phyloP scores from a whole-genome alignment of 1,140 invertebrate genomes.

The Drosophila pseudoananassae region DNA sequence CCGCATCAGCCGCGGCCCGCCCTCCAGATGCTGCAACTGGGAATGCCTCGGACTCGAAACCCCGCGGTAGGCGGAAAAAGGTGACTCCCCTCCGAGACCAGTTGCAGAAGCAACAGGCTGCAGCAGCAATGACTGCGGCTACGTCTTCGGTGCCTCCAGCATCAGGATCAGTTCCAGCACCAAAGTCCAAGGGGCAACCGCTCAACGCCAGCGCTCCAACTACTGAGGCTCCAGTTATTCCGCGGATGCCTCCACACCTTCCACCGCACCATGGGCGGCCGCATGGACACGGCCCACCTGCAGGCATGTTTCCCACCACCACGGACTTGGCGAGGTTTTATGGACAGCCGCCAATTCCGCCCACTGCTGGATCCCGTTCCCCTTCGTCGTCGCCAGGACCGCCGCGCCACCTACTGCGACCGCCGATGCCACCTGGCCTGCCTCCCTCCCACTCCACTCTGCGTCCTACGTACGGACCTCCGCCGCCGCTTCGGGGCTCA shows the following conservation, averaged over 20 bases:
- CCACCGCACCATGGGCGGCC: slow-evolving; percentile 54
- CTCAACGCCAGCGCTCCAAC: slow-evolving; percentile 59
- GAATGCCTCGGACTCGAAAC: slow-evolving; percentile 47
- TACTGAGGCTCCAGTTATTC: slow-evolving; percentile 86
- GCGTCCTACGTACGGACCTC: slow-evolving; percentile 77
- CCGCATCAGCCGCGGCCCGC: slow-evolving; percentile 45
- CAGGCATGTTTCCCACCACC: slow-evolving; percentile 59
- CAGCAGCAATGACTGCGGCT: slow-evolving; percentile 70
- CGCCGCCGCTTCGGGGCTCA: slow-evolving; percentile 69
- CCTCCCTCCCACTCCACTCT: slow-evolving; percentile 59
- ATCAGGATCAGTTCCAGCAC: slow-evolving; percentile 3
- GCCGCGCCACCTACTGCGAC: slow-evolving; percentile 48
- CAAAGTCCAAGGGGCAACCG: slow-evolving; percentile 47
- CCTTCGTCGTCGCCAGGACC: slow-evolving; percentile 44
- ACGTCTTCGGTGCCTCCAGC: slow-evolving; percentile 32
- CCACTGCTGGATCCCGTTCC: slow-evolving; percentile 30
- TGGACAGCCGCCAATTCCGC: slow-evolving; percentile 39
- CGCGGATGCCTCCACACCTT: slow-evolving; percentile 86
- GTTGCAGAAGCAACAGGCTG: slow-evolving; percentile 80
- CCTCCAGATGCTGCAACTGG: slow-evolving; percentile 12
- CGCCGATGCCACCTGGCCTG: slow-evolving; percentile 49
- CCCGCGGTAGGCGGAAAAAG: slow-evolving; percentile 79
- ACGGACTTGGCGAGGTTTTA: slow-evolving; percentile 69
- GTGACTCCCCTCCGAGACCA: slow-evolving; percentile 74
- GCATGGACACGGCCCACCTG: slow-evolving; percentile 41